A percentile compares a stretch with the other conserved stretches of the same genome.
These are phyloP conservation scores for Papilio aristodemus DNA, from an alignment of 1,140 invertebrate genomes.

Conservation along the genomic window DNA sequence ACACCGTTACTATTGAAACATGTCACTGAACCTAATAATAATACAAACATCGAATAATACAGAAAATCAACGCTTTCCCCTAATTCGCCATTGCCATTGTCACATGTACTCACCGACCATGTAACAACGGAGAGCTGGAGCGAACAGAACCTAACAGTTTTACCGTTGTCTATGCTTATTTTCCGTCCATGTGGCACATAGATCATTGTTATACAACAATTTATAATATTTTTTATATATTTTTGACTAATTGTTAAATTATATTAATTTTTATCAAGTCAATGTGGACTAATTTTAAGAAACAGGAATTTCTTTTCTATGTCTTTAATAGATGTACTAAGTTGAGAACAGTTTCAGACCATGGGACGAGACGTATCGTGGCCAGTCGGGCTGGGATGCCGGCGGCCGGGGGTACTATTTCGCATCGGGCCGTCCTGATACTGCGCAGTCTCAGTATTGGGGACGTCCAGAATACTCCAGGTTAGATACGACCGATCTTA, in stretches of 20 bases:
- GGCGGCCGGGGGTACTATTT: conserved; percentile 81
- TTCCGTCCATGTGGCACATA: conserved; percentile 34
- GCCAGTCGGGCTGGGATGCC: conserved; percentile 77
- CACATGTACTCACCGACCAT: conserved; percentile 39
- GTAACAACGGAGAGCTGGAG: conserved; percentile 42
- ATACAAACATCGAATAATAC: conserved; percentile 35
- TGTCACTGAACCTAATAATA: conserved; percentile 43
- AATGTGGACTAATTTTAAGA: too few relatives aligned
- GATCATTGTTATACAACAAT: neutral
- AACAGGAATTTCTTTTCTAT: too few relatives aligned
- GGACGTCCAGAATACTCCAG: conserved; percentile 59
- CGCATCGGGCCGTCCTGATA: conserved; percentile 74
- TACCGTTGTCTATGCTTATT: conserved; percentile 36
- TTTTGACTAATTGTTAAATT: too few relatives aligned
- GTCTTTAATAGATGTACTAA: neutral
- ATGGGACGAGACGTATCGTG: conserved; percentile 80
- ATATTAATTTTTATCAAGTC: too few relatives aligned
- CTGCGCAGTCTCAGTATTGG: conserved; percentile 50
- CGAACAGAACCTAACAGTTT: conserved; percentile 45
- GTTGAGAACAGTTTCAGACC: conserved; percentile 71
- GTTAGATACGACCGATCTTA: conserved; percentile 41
- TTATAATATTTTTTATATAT: neutral
- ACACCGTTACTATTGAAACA: conserved; percentile 44
- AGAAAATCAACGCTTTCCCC: conserved; percentile 54
- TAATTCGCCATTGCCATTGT: conserved; percentile 40